These are phyloP conservation scores for Brachionus asplanchnoidis DNA, from an alignment of 1,140 invertebrate genomes.

Conservation along the genomic window DNA sequence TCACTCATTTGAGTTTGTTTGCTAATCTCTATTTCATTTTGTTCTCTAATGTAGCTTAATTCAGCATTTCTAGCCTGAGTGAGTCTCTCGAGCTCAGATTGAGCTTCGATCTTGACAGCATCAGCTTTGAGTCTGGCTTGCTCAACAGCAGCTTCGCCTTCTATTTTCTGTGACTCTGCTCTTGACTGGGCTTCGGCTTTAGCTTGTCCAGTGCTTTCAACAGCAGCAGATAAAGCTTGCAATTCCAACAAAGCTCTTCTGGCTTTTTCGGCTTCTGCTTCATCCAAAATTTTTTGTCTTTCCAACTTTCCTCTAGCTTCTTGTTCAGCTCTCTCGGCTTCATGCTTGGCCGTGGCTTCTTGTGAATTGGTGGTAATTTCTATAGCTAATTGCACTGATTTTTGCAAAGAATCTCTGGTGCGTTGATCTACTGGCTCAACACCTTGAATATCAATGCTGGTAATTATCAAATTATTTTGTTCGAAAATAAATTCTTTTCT, in stretches of 20 bases:
- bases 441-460: conserved; percentile 51
- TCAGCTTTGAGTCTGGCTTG: conserved; percentile 59
- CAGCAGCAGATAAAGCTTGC: conserved; percentile 51
- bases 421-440: conserved; percentile 53
- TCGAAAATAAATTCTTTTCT: conserved; percentile 43
- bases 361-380: conserved; percentile 53
- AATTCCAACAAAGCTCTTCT: conserved; percentile 57
- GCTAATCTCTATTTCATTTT: conserved; percentile 58
- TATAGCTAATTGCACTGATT: conserved; percentile 54
- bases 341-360: conserved; percentile 54
- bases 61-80: conserved; percentile 58
- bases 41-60: conserved; percentile 54
- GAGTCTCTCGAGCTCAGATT: conserved; percentile 58
- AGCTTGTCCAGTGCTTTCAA: conserved; percentile 58
- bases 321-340: conserved; percentile 61
- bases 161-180: conserved; percentile 59
- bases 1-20: conserved; percentile 54
- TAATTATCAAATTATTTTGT: conserved; percentile 47
- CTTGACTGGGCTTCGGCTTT: conserved; percentile 60
- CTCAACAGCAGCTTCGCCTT: conserved; percentile 60
- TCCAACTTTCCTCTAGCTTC: conserved; percentile 60
- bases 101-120: conserved; percentile 59
- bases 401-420: conserved; percentile 53
- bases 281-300: conserved; percentile 59
- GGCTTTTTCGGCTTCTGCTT: conserved; percentile 58